phyloP scores from a whole-genome alignment of 2,888 invertebrate species.

The Linnaemya tessellans region DNA sequence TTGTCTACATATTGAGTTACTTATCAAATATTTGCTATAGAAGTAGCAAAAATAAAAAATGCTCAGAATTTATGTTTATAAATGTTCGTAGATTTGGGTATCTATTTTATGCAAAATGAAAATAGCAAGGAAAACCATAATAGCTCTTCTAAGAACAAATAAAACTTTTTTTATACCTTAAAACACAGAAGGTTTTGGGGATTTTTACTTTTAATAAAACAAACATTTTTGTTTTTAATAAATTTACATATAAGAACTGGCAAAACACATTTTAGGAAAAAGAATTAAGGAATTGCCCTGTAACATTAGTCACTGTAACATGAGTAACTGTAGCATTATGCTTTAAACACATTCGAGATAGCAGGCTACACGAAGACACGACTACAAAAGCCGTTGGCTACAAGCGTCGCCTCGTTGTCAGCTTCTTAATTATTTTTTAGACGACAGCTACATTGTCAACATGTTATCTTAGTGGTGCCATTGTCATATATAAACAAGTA shows the following conservation, averaged over 20 bases:
- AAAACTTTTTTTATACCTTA: constrained; percentile 36
- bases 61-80: constrained; percentile 33
- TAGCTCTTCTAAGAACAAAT: constrained; percentile 30
- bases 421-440: too few species aligned
- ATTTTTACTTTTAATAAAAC: constrained; percentile 6
- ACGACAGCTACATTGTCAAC: too few species aligned
- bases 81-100: constrained; percentile 62
- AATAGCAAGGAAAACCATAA: constrained; percentile 22
- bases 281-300: too few species aligned
- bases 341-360: too few species aligned
- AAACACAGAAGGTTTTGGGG: not conserved
- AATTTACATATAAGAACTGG: not conserved
- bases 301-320: too few species aligned
- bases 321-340: too few species aligned
- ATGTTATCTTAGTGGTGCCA: too few species aligned
- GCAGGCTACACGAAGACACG: too few species aligned
- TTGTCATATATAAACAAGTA: too few species aligned
- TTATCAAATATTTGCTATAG: constrained; percentile 63
- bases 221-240: constrained; percentile 36
- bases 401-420: too few species aligned
- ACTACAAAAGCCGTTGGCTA: too few species aligned
- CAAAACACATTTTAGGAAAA: not conserved
- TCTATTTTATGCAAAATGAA: constrained; percentile 30
- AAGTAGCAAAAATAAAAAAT: not conserved
- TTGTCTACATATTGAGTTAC: constrained; percentile 57